Evolutionary conservation across 2,113 vertebrate genomes (phyloP), one percentile per base, ranked within the genome.

Genomic region (Forbesichthys agassizii): DNA sequence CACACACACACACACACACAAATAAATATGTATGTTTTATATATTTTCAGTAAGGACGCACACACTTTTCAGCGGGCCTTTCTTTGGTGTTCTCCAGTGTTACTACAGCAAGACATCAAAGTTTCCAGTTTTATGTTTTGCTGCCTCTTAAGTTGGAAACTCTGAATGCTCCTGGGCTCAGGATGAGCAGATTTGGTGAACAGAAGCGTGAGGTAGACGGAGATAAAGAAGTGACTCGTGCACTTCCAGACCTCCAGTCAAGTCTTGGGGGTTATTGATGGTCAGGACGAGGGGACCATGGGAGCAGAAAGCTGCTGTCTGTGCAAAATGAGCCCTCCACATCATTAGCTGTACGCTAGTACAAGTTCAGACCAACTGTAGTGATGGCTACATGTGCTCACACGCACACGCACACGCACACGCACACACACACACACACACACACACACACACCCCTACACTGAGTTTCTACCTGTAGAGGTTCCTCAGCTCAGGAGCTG

Each of bases 401-500:
- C 12, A 55, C 65, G 54, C 55, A 18, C 33, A n/a, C n/a, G n/a
- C n/a, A n/a, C n/a, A n/a, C n/a, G 2, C 20, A 2, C 20, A 27
- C 20, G 52, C 57, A 18, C 5, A 53, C 54, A 27, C 65, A 48
- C n/a, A 14, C 33, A 4, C 33, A 57, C 57, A 14, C 5, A 53
- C 54, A 48, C 65, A 20, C 20, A 13, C 33, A 57, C 57, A 18
- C 5, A 53, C 54, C 48, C 65, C 48, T 14, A 14, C 33, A 7
- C 33, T 48, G 9, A 33, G 20, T 42, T 14, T 56, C 27, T 70
- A 72, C 73, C 76, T 80, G 68, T 16, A 73, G 56, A 64, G 49
- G 70, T 64, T 75, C 5, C 14, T 71, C 3, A 12, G 66, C 73
- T 77, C 64, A 71, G 67, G 78, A 81, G 79, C 79, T 84, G 86